Conservation (phyloP, 2,888 invertebrate genomes). For the Heliothis peltigera region DNA sequence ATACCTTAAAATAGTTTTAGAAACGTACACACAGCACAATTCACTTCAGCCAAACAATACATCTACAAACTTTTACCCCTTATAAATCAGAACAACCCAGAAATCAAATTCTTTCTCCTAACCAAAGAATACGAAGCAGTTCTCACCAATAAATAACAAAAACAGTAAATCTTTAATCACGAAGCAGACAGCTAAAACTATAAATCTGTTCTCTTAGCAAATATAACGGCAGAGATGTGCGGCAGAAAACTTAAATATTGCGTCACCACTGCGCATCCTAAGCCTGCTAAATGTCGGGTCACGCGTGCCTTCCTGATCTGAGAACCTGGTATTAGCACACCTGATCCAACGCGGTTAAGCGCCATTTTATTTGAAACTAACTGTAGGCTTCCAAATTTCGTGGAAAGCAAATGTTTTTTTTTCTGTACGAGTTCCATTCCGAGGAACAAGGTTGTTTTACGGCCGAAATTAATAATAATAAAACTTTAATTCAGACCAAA, state of each 20-base stretch:
- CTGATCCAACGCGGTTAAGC: slow-evolving; percentile 44
- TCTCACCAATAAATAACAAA: slow-evolving; percentile 40
- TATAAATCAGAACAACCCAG: neutral
- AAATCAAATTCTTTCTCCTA: neutral
- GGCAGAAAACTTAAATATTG: slow-evolving; percentile 57
- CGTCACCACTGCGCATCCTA: slow-evolving; percentile 72
- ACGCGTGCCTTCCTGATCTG: slow-evolving; percentile 77
- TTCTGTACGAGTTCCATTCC: too few relatives aligned
- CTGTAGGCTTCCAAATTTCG: slow-evolving; percentile 13
- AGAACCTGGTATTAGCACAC: slow-evolving; percentile 76
- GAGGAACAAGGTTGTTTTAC: too few relatives aligned
- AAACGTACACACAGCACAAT: neutral
- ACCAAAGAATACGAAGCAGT: slow-evolving; percentile 17
- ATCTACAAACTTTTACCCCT: too few relatives aligned
- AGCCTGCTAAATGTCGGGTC: slow-evolving; percentile 75
- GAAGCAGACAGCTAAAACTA: slow-evolving; percentile 35
- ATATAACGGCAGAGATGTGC: slow-evolving; percentile 61
- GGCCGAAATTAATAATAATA: too few relatives aligned
- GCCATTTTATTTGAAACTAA: slow-evolving; percentile 52
- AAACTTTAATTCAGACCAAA: too few relatives aligned
- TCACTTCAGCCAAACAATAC: neutral
- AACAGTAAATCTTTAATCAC: slow-evolving; percentile 47
- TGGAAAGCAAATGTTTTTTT: neutral
- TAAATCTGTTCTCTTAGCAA: slow-evolving; percentile 55
- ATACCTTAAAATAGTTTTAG: neutral